Evolutionary conservation across 2,113 vertebrate genomes (phyloP).

Genomic region (Raphicerus campestris): DNA sequence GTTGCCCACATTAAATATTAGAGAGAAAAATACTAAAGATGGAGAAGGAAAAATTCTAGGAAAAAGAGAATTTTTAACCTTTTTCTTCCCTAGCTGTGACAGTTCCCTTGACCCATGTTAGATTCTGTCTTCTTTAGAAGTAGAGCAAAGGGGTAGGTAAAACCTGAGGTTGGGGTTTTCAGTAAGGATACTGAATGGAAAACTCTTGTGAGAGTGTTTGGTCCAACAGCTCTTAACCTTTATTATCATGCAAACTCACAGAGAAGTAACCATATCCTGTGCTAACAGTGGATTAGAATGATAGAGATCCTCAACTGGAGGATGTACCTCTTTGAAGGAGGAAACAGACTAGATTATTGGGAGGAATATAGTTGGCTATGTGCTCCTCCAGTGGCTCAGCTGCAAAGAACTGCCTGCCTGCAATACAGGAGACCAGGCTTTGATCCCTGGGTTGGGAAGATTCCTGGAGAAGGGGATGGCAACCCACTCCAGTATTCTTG

Average conservation of each 20-base stretch:
- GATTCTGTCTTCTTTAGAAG: background rate
- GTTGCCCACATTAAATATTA: background rate
- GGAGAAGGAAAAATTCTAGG: background rate
- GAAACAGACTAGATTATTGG: background rate
- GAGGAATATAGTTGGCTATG: background rate
- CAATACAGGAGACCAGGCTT: background rate
- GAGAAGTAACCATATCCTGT: background rate
- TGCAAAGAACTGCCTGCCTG: background rate
- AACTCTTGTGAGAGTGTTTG: background rate
- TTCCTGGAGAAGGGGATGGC: background rate
- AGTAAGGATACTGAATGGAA: background rate
- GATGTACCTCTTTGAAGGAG: background rate
- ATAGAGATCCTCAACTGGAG: background rate
- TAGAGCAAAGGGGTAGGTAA: background rate
- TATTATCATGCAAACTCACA: background rate
- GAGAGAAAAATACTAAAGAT: background rate
- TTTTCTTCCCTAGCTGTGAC: background rate
- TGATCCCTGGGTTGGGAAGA: background rate
- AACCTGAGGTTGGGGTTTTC: background rate
- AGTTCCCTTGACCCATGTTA: background rate
- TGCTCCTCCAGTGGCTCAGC: fast-evolving
- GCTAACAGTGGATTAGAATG: background rate
- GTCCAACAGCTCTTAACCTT: background rate
- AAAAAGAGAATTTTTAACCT: background rate
- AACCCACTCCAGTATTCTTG: background rate